These are phyloP conservation scores for Axinella damicornis DNA, from an alignment of 37 sponge, comb jelly and placozoan genomes.

Conservation along the genomic window DNA sequence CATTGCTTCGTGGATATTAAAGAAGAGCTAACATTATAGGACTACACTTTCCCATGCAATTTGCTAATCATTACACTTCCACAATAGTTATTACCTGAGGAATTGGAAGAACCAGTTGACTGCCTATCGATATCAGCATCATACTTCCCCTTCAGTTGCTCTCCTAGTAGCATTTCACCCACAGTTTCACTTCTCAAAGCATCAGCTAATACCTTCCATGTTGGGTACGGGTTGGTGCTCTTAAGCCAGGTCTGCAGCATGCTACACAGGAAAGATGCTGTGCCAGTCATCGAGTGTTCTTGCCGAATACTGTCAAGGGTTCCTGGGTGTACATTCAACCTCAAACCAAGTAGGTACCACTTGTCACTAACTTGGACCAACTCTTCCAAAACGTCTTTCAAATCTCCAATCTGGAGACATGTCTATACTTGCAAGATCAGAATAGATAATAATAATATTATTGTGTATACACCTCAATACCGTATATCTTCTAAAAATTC, in stretches of 20 bases:
- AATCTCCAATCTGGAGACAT: neutral
- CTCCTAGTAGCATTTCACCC: neutral
- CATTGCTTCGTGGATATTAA: too few relatives aligned
- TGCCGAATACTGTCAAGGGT: neutral
- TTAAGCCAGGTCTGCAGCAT: conserved; percentile 21
- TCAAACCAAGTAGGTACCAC: conserved; percentile 19
- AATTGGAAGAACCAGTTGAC: too few relatives aligned
- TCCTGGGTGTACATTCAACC: neutral
- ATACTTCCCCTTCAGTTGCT: neutral
- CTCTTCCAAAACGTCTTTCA: neutral
- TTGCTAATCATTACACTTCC: too few relatives aligned
- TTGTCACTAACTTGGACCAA: neutral
- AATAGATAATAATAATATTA: too few relatives aligned
- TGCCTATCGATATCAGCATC: too few relatives aligned
- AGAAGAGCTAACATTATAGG: too few relatives aligned
- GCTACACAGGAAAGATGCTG: neutral
- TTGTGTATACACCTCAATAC: too few relatives aligned
- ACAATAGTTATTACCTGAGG: too few relatives aligned
- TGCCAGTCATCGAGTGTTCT: neutral
- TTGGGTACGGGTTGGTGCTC: neutral
- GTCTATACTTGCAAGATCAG: too few relatives aligned
- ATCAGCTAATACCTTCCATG: neutral
- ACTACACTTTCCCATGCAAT: too few relatives aligned
- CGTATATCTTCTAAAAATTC: too few relatives aligned
- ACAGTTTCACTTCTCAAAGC: conserved; percentile 9